These are phyloP conservation scores for Hemicordylus capensis DNA, from an alignment of 2,113 vertebrate genomes.

Conservation along the genomic window DNA sequence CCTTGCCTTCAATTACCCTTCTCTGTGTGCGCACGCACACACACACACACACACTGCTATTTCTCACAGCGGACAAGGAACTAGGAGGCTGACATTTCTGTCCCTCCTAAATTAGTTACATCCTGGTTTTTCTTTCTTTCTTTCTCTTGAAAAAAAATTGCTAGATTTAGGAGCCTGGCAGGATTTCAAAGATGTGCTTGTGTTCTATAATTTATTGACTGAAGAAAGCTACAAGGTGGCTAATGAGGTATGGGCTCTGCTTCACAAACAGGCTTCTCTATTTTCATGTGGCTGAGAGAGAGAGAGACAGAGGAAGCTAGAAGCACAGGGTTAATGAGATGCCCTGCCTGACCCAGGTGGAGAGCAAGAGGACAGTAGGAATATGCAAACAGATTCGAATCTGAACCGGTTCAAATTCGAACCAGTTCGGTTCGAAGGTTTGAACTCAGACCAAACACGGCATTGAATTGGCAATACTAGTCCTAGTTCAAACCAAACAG, in stretches of 20 bases:
- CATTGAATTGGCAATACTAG: no score
- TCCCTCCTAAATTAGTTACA: conserved; percentile 30
- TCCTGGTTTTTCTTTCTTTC: no score
- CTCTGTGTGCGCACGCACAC: not conserved
- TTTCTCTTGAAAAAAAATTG: not conserved
- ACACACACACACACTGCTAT: not conserved
- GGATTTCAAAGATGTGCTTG: conserved; percentile 37
- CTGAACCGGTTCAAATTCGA: no score
- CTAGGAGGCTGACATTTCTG: not conserved
- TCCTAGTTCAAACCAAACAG: no score
- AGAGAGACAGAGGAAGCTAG: not conserved
- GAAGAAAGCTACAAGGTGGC: conserved; percentile 27
- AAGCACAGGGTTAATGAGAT: not conserved
- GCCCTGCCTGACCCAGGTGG: fast-evolving
- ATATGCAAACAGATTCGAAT: no score
- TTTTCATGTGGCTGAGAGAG: not conserved
- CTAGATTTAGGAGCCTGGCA: conserved; percentile 35
- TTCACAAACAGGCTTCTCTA: fast-evolving
- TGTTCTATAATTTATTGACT: conserved; percentile 48
- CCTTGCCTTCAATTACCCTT: not conserved
- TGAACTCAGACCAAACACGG: no score
- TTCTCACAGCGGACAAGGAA: no score
- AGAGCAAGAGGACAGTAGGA: not conserved
- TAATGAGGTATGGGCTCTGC: not conserved
- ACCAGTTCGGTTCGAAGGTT: no score